phyloP scores from a whole-genome alignment of 2,888 invertebrate species.

The Rhamnusium bicolor region DNA sequence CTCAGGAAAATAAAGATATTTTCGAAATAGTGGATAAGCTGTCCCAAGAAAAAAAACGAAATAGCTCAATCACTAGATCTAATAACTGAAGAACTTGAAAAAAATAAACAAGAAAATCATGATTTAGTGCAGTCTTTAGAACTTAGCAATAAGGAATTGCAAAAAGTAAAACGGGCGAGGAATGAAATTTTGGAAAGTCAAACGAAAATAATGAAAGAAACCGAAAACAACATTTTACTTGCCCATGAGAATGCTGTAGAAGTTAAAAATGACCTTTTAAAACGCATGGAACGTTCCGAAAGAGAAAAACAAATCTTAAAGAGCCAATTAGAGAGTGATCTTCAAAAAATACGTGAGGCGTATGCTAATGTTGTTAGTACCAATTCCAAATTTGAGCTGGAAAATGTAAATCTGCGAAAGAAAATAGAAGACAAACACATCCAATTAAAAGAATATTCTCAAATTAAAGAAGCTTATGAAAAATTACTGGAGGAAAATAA shows the following conservation, averaged over 20 bases:
- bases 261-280: constrained; percentile 57
- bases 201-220: constrained; percentile 60
- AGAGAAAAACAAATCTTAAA: constrained; percentile 51
- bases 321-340: constrained; percentile 44
- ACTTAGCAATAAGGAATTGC: constrained; percentile 54
- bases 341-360: constrained; percentile 59
- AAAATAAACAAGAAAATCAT: constrained; percentile 37
- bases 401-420: constrained; percentile 60
- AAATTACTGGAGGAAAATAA: constrained; percentile 68
- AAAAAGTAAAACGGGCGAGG: constrained; percentile 57
- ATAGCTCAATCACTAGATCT: constrained; percentile 43
- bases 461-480: constrained; percentile 67
- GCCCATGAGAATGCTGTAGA: constrained; percentile 59
- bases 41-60: constrained; percentile 48
- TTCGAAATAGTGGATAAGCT: constrained; percentile 48
- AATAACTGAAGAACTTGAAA: constrained; percentile 47
- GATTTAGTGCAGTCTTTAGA: constrained; percentile 44
- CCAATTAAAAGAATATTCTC: constrained; percentile 48
- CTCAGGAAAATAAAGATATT: constrained; percentile 44
- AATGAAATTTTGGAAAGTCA: constrained; percentile 60
- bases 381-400: constrained; percentile 64
- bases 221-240: constrained; percentile 56
- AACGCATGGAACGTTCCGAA: constrained; percentile 54
- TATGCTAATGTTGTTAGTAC: constrained; percentile 63
- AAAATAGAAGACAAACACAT: constrained; percentile 59